Percentiles rank a stretch among this genome's conserved stretches.
phyloP scores from a whole-genome alignment of 1,140 invertebrate genomes.

The Drosophila pseudoananassae region DNA sequence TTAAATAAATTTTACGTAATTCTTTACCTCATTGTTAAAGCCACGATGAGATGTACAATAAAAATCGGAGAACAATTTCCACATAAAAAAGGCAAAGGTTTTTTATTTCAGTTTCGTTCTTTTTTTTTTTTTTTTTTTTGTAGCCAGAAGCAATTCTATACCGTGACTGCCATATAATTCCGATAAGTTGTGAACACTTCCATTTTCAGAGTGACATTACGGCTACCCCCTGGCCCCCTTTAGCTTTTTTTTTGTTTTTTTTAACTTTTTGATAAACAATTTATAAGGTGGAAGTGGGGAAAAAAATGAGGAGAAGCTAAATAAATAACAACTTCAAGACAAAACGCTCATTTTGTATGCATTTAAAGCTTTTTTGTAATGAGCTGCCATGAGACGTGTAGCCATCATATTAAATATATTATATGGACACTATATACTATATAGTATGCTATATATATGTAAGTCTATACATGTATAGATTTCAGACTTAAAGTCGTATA shows the following conservation, averaged over 20 bases:
- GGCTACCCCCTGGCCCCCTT: background rate
- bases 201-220: conserved; percentile 12
- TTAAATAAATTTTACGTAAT: no score
- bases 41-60: background rate
- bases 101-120: background rate
- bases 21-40: no score
- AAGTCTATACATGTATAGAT: conserved; percentile 1
- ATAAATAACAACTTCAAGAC: conserved; percentile 62
- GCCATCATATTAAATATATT: conserved; percentile 5
- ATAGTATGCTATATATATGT: background rate
- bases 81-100: background rate
- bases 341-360: conserved; percentile 71
- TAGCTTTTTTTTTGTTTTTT: background rate
- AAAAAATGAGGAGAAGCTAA: conserved; percentile 13
- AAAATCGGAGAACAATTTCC: background rate
- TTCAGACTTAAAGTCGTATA: conserved; percentile 25
- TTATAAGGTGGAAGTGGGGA: conserved; percentile 45
- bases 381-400: conserved; percentile 39
- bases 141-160: conserved; percentile 29
- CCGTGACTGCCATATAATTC: conserved; percentile 20
- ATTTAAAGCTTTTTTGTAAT: conserved; percentile 77
- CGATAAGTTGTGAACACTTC: conserved; percentile 11
- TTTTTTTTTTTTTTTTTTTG: conserved; percentile 1
- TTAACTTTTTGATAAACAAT: conserved; percentile 45
- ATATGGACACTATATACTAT: no score